Evolutionary conservation across 1,140 invertebrate species (phyloP), one percentile per base, ranked within the genome.

Genomic region (Carposina sasakii): DNA sequence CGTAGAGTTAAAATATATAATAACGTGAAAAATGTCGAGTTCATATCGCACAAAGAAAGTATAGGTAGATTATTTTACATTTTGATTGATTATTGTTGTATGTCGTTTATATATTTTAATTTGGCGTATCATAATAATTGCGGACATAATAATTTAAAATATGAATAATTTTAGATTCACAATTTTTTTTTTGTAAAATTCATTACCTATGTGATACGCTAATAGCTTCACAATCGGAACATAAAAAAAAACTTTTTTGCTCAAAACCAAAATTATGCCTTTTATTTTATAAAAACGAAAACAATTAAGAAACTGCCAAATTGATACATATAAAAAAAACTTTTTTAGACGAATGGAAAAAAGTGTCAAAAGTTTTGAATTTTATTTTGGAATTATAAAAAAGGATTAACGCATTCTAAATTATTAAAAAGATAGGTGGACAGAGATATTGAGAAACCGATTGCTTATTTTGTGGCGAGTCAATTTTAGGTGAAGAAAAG

Each of bases 21-120:
- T 17, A 26, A 63, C 44, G 45, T 54, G 23, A 50, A 53, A 58
- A 68, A 58, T 54, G 67, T 68, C 67, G 69, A 57, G 61, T 64
- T 64, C 61, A 52, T 52, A 56, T 72, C 71, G 71, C 71, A 75
- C 71, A 72, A 75, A 67, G n/a, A n/a, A n/a, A n/a, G n/a, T n/a
- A n/a, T n/a, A n/a, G n/a, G n/a, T n/a, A n/a, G n/a, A n/a, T n/a
- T n/a, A n/a, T n/a, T n/a, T n/a, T n/a, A n/a, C n/a, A n/a, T n/a
- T n/a, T n/a, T n/a, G n/a, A n/a, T n/a, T n/a, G n/a, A n/a, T n/a
- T n/a, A n/a, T n/a, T n/a, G n/a, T n/a, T n/a, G n/a, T n/a, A n/a
- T n/a, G n/a, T n/a, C n/a, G n/a, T n/a, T n/a, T n/a, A n/a, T n/a
- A n/a, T n/a, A n/a, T n/a, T n/a, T n/a, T n/a, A n/a, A n/a, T n/a